A percentile compares a stretch with the other conserved stretches of the same genome.
Conservation (phyloP, 92 coral and sea anemone species). For the Porites divaricata region DNA sequence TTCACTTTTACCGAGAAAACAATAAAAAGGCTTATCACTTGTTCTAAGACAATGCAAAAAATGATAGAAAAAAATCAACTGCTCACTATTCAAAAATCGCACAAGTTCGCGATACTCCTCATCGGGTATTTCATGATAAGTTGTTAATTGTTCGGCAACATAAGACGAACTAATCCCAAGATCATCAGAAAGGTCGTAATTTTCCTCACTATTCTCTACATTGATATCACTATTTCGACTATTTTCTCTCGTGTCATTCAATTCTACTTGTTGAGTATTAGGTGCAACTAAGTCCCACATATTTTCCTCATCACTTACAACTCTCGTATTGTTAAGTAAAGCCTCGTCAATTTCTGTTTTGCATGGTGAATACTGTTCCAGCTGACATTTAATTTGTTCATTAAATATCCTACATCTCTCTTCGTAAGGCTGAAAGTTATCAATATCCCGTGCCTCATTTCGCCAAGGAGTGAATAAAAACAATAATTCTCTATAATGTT, state of each 20-base stretch:
- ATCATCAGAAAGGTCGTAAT: constrained; percentile 32
- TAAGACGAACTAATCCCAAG: constrained; percentile 39
- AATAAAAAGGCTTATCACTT: constrained; percentile 36
- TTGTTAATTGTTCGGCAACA: neutral
- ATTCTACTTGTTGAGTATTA: constrained; percentile 29
- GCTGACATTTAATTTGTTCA: neutral
- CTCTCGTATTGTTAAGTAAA: neutral
- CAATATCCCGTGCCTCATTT: constrained; percentile 29
- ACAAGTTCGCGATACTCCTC: constrained; percentile 50
- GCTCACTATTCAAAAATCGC: constrained; percentile 38
- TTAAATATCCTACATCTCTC: neutral
- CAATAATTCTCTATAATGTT: constrained; percentile 28
- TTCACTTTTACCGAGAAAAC: no score
- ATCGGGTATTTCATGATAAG: constrained; percentile 50
- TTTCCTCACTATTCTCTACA: neutral
- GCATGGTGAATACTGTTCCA: neutral
- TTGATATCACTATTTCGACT: neutral
- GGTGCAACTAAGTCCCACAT: constrained; percentile 36
- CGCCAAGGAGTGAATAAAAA: constrained; percentile 46
- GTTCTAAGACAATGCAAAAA: constrained; percentile 44
- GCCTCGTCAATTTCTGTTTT: neutral
- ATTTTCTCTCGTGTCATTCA: neutral
- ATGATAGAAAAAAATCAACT: constrained; percentile 42
- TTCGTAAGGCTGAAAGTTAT: neutral
- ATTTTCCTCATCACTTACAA: neutral